Base-by-base conservation (phyloP, 1,140 invertebrate species). In the Anoplophora glabripennis region DNA sequence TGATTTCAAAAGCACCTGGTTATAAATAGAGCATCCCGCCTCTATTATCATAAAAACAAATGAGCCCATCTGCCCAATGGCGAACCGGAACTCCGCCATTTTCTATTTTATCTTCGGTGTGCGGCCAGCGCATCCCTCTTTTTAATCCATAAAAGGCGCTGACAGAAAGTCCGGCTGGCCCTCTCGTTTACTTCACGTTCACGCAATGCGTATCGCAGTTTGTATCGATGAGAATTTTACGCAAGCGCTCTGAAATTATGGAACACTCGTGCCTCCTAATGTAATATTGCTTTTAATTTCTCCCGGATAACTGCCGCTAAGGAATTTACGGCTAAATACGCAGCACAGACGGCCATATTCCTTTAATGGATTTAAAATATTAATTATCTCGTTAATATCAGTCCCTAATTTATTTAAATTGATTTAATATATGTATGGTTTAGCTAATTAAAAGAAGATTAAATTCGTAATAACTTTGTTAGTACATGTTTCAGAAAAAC, bases 21-120 rank as follows among this genome's bases (percentile, higher is more conserved):
- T 18, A 18, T 15, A 17, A 41, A 41, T 34, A 44, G 36, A 44
- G 36, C 36, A 40, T 40, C 38, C 40, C 36, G 17, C 52, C 37
- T 54, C 37, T 45, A 54, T 54, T 40, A 54, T 54, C 52, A 45
- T 48, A 47, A 53, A 55, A 61, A 56, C 53, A 61, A 61, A 51
- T 52, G 53, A 55, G 41, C 38, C 53, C 53, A 57, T 55, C 59
- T 57, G 53, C 42, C 59, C 59, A 61, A 61, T 61, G 59, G 53
- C 53, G 46, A 61, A 45, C 59, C 53, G 59, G 45, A 57, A 49
- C 18, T 57, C 59, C 53, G 59, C 59, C 59, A 61, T 61, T 61
- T 61, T 61, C 37, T 51, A 11, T 53, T 28, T 36, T 28, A 28
- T 57, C 53, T 48, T 61, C 37, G 15, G 37, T 34, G 37, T 34